Evolutionary conservation across 1,140 invertebrate genomes (phyloP), one percentile per base, ranked within the genome.

Genomic region (Agrilus planipennis): DNA sequence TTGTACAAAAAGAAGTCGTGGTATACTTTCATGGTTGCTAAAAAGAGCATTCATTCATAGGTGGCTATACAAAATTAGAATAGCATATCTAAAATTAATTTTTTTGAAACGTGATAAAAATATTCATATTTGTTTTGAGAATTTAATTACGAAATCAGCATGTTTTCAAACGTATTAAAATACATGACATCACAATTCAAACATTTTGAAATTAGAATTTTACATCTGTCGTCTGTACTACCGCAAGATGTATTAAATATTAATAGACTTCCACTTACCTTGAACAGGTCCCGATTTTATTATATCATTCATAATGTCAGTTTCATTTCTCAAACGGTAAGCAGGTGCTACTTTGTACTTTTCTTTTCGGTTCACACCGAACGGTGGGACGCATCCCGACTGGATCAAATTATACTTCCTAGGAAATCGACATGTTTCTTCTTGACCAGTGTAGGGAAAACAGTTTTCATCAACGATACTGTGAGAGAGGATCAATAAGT

Each of bases 301-400:
- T 31, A 95, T 92, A 59, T 95, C 90, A 45, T 81, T 75, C 86
- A 89, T 91, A 42, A 96, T 94, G 55, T 90, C 88, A 9, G 75
- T 72, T 53, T 83, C 79, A 31, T 75, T 75, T 21, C 72, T 72
- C 11, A 94, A 65, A 44, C 79, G 73, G 65, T 92, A 90, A 6
- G 87, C 81, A 0, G 90, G 89, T 0, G 84, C 86, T 5, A 84
- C 80, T 47, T 80, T 79, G 61, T 88, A 89, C 9, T 76, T 61
- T 25, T 68, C 67, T 12, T 68, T 75, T 37, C 77, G 68, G 22
- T 59, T 43, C 31, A 60, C 55, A 42, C 70, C 65, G 1, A 57
- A 48, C 5, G 56, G 47, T 11, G 58, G 58, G 12, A 66, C 65
- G 53, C 78, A 82, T 7, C 72, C 67, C 4, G 72, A 70, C 1